phyloP scores from a whole-genome alignment of 2,888 invertebrate species.

The Hirtodrosophila histrioides region DNA sequence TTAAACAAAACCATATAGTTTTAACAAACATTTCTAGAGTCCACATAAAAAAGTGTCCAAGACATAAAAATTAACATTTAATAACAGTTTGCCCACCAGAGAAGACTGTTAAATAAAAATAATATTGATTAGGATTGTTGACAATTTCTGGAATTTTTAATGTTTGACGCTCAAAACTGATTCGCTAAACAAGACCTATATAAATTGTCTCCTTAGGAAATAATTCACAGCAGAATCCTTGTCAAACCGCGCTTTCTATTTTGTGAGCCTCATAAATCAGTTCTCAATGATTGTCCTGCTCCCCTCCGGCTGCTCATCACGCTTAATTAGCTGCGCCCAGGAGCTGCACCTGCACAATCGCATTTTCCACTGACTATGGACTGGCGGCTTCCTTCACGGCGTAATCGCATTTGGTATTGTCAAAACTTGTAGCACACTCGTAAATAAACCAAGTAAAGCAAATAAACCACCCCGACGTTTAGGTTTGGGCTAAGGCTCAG shows the following conservation, averaged over 20 bases:
- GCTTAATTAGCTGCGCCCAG: constrained; percentile 52
- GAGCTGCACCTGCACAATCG: constrained; percentile 60
- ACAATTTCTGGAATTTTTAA: no score
- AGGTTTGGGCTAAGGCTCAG: constrained; percentile 31
- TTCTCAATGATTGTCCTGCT: constrained; percentile 4
- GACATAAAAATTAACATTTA: no score
- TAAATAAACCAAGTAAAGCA: constrained; percentile 84
- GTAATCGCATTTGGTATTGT: constrained; percentile 67
- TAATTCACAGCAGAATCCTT: no score
- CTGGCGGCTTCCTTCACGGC: constrained; percentile 41
- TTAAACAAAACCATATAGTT: no score
- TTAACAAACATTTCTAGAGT: no score
- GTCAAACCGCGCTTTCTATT: not conserved
- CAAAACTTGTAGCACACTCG: constrained; percentile 51
- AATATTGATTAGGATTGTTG: no score
- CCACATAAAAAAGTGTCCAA: no score
- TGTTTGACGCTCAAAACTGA: no score
- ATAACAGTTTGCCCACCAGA: no score
- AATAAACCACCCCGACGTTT: constrained; percentile 84
- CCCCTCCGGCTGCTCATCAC: constrained; percentile 34
- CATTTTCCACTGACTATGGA: constrained; percentile 40
- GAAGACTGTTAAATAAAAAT: no score
- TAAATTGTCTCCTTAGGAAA: no score
- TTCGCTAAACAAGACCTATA: no score
- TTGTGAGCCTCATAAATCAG: constrained; percentile 55